phyloP scores from a whole-genome alignment of 2,888 invertebrate genomes.

The Eupithecia centaureata region DNA sequence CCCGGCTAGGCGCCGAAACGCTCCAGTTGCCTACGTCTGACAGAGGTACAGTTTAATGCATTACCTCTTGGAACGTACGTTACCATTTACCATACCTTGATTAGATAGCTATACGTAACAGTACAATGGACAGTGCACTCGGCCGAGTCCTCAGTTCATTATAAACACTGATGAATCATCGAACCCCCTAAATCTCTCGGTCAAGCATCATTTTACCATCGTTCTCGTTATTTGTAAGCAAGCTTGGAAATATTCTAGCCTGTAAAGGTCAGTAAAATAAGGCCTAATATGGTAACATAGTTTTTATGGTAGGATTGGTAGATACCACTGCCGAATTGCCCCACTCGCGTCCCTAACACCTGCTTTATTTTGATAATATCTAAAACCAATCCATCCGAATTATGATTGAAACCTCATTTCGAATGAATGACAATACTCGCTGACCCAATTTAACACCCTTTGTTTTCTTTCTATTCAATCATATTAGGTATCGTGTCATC shows the following conservation, averaged over 20 bases:
- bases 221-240: not conserved
- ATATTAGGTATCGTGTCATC: slow-evolving; percentile 14
- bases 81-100: not conserved
- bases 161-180: not conserved
- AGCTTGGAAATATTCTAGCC: not conserved
- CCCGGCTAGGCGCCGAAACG: slow-evolving; percentile 71
- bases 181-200: not conserved
- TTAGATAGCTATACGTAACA: not conserved
- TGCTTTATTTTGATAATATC: not conserved
- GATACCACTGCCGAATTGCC: not conserved
- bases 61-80: not conserved
- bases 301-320: not conserved
- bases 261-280: not conserved
- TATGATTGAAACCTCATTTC: slow-evolving; percentile 2
- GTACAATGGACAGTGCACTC: not conserved
- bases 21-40: slow-evolving; percentile 66
- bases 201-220: not conserved
- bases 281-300: too few species aligned
- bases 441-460: slow-evolving; percentile 5
- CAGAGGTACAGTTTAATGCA: slow-evolving; percentile 4
- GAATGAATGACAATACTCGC: not conserved
- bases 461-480: slow-evolving; percentile 12
- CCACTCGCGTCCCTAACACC: not conserved
- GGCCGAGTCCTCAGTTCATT: not conserved
- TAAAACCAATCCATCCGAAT: not conserved